Evolutionary conservation across 2,888 invertebrate genomes (phyloP).

Genomic region (Drosophila falleni): DNA sequence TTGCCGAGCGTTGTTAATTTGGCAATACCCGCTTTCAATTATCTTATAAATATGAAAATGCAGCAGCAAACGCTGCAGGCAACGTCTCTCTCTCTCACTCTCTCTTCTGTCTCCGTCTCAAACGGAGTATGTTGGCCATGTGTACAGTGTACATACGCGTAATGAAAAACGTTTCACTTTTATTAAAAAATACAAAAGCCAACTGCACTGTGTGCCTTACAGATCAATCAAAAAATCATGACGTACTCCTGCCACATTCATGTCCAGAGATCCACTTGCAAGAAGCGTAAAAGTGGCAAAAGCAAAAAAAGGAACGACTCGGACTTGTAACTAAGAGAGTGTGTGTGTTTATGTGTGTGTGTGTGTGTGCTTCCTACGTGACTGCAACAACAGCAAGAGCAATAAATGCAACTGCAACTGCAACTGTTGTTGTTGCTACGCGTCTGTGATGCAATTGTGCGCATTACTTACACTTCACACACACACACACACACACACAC

Average conservation of each 20-base stretch:
- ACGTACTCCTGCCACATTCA: conserved; percentile 42
- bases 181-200: conserved; percentile 72
- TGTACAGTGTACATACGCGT: conserved; percentile 42
- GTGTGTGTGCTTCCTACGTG: conserved; percentile 35
- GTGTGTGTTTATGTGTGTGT: background rate
- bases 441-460: conserved; percentile 70
- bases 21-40: conserved; percentile 85
- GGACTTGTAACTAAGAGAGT: conserved; percentile 38
- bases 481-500: too few relatives aligned
- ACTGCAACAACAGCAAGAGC: conserved; percentile 33
- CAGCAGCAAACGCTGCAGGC: conserved; percentile 77
- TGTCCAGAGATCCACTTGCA: conserved; percentile 34
- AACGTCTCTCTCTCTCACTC: conserved; percentile 23
- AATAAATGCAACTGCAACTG: conserved; percentile 42
- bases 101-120: conserved; percentile 18
- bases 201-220: conserved; percentile 82
- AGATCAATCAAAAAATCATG: conserved; percentile 83
- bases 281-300: conserved; percentile 15
- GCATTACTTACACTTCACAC: conserved; percentile 49
- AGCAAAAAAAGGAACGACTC: conserved; percentile 29
- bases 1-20: conserved; percentile 83
- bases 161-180: conserved; percentile 80
- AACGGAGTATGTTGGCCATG: conserved; percentile 15
- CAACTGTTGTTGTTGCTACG: conserved; percentile 43
- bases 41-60: conserved; percentile 85